These are phyloP conservation scores for Symphodus melops DNA, from an alignment of 2,113 vertebrate species.

Conservation along the genomic window DNA sequence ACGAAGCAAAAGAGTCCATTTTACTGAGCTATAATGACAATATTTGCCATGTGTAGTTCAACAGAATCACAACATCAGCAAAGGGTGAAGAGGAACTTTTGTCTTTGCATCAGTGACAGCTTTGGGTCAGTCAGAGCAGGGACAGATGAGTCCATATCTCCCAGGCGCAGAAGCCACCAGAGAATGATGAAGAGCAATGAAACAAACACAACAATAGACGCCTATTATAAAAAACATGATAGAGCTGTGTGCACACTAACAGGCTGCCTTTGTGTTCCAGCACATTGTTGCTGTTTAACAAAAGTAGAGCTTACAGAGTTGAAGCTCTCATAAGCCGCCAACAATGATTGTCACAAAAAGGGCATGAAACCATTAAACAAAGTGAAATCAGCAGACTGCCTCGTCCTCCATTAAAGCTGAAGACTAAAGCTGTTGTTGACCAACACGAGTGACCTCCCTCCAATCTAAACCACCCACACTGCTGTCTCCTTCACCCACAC, in stretches of 20 bases:
- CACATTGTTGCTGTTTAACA: slow-evolving; percentile 25
- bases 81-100: not conserved
- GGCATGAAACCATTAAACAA: slow-evolving; percentile 38
- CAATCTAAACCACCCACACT: not conserved
- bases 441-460: slow-evolving; percentile 1
- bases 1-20: too few species aligned
- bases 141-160: not conserved
- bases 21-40: too few species aligned
- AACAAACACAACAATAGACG: slow-evolving; percentile 20
- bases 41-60: too few species aligned
- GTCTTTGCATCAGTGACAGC: not conserved
- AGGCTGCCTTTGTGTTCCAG: not conserved
- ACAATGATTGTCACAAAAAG: slow-evolving; percentile 13
- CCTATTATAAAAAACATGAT: slow-evolving; percentile 5
- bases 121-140: too few species aligned
- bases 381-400: slow-evolving; percentile 15
- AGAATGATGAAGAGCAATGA: slow-evolving; percentile 3
- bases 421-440: slow-evolving; percentile 1
- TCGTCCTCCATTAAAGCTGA: not conserved
- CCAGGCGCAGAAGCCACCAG: not conserved
- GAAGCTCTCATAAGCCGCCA: slow-evolving; percentile 32
- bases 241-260: slow-evolving; percentile 2
- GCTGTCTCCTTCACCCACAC: not conserved
- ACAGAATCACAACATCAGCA: too few species aligned
- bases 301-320: slow-evolving; percentile 19